Evolutionary conservation across 1,140 invertebrate genomes (phyloP).

Genomic region (Caenorhabditis briggsae): DNA sequence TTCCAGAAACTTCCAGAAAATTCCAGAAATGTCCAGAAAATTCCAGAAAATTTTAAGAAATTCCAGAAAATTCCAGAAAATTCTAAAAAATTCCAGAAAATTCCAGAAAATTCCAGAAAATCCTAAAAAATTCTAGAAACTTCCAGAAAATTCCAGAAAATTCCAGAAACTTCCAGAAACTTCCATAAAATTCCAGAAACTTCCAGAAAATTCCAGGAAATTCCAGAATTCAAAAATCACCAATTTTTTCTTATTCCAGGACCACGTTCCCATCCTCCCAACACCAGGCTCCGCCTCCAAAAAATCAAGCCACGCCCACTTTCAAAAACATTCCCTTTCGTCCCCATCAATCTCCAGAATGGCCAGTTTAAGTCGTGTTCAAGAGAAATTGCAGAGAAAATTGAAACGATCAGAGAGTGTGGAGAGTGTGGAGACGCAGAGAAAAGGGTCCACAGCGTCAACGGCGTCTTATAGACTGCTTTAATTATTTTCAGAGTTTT

Average conservation of each 20-base stretch:
- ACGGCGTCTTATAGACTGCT: background rate
- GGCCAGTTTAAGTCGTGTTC: slow-evolving; percentile 9
- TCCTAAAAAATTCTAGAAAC: too few relatives aligned
- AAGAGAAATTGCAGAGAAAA: slow-evolving; percentile 2
- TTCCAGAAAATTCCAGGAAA: too few relatives aligned
- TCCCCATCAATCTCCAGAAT: slow-evolving; percentile 18
- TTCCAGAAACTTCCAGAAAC: too few relatives aligned
- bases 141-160: too few relatives aligned
- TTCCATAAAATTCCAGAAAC: too few relatives aligned
- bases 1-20: too few relatives aligned
- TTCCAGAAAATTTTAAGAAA: too few relatives aligned
- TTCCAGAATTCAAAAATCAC: too few relatives aligned
- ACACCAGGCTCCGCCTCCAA: background rate
- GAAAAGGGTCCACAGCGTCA: background rate
- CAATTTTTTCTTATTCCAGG: background rate
- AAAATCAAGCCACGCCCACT: background rate
- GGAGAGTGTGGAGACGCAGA: background rate
- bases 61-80: too few relatives aligned
- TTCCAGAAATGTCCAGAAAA: background rate
- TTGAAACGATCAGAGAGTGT: background rate
- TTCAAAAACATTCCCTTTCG: background rate
- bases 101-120: too few relatives aligned
- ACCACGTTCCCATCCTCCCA: background rate
- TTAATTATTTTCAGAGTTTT: too few relatives aligned
- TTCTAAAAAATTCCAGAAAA: too few relatives aligned